Conservation (phyloP, 2,888 invertebrate genomes). For the Arenicola marina region DNA sequence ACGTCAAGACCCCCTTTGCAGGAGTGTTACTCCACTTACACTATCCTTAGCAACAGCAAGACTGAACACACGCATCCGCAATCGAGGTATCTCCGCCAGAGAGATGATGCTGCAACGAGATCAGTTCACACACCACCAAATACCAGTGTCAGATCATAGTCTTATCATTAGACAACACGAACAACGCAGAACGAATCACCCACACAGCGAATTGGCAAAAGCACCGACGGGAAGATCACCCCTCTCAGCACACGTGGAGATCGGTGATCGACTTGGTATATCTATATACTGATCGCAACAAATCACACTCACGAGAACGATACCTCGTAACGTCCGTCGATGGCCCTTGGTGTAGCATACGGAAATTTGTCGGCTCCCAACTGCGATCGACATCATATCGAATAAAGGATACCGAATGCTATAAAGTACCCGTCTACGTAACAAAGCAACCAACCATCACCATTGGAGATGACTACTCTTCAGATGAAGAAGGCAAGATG, state of each 20-base stretch:
- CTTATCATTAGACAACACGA: neutral
- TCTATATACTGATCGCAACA: neutral
- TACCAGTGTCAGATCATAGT: neutral
- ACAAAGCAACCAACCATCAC: too few species aligned
- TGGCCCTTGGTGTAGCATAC: neutral
- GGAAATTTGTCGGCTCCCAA: neutral
- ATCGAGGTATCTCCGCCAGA: slow-evolving; percentile 1
- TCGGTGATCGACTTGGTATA: neutral
- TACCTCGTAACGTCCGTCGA: neutral
- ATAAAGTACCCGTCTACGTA: too few species aligned
- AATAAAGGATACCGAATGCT: too few species aligned
- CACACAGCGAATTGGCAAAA: neutral
- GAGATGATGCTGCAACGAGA: neutral
- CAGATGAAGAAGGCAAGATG: too few species aligned
- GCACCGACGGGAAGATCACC: too few species aligned
- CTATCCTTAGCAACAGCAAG: neutral
- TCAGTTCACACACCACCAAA: neutral
- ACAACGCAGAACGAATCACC: neutral
- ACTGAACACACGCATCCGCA: neutral
- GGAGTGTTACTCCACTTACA: neutral
- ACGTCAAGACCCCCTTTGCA: neutral
- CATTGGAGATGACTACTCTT: too few species aligned
- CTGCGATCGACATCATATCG: too few species aligned
- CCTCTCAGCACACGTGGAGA: too few species aligned
- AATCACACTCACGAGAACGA: neutral